These are phyloP conservation scores for Hylaeus anthracinus DNA, from an alignment of 1,140 invertebrate genomes.

Conservation along the genomic window DNA sequence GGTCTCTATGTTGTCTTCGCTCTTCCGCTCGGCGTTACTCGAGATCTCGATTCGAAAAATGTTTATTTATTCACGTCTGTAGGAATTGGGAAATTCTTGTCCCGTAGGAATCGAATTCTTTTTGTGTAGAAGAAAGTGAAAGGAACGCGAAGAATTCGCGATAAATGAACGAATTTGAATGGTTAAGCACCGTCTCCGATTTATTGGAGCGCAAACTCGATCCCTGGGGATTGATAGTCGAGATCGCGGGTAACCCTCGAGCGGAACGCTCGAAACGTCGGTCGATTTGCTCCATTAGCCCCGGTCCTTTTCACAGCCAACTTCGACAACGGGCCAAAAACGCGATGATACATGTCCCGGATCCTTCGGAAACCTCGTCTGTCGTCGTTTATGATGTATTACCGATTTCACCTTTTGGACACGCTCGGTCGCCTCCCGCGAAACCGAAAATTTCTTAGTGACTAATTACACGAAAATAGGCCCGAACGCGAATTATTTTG, in stretches of 20 bases:
- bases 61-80: no score
- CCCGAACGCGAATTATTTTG: slow-evolving; percentile 38
- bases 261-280: not conserved
- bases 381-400: slow-evolving; percentile 34
- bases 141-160: no score
- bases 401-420: slow-evolving; percentile 25
- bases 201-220: not conserved
- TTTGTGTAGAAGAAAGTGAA: no score
- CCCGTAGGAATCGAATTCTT: no score
- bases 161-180: no score
- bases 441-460: slow-evolving; percentile 32
- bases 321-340: not conserved
- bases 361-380: slow-evolving; percentile 2
- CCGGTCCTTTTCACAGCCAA: not conserved
- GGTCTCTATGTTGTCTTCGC: no score
- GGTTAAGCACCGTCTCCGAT: not conserved
- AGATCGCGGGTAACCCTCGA: not conserved
- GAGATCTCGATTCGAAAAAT: no score
- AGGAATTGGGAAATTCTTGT: no score
- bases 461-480: slow-evolving; percentile 55
- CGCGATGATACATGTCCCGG: not conserved
- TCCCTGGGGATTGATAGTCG: no score
- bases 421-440: slow-evolving; percentile 7
- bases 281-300: slow-evolving; percentile 11
- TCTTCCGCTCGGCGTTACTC: no score